Evolutionary conservation across 1,140 invertebrate genomes (phyloP).

Genomic region (Drosophila persimilis): DNA sequence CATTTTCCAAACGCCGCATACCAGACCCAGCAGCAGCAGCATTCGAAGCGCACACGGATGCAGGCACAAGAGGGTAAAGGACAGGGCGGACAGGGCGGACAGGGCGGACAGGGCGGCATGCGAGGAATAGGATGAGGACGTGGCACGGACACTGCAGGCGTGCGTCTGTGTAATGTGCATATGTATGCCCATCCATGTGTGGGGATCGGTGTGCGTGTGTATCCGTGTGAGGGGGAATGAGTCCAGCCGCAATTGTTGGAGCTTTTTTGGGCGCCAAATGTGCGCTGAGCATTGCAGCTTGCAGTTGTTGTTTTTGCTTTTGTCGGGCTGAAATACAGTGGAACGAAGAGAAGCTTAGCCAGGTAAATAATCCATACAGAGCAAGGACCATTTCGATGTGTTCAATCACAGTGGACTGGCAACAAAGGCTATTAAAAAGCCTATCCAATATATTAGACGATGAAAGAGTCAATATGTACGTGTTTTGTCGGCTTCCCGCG

Average conservation of each 20-base stretch:
- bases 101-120: too few relatives aligned
- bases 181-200: conserved; percentile 24
- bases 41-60: conserved; percentile 59
- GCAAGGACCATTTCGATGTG: background rate
- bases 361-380: background rate
- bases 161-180: conserved; percentile 51
- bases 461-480: too few relatives aligned
- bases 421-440: too few relatives aligned
- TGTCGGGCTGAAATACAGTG: conserved; percentile 48
- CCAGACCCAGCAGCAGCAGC: conserved; percentile 53
- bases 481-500: too few relatives aligned
- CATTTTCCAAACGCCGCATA: conserved; percentile 82
- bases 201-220: conserved; percentile 15
- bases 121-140: conserved; percentile 12
- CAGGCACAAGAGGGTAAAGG: conserved; percentile 2
- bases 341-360: background rate
- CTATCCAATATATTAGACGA: too few relatives aligned
- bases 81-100: background rate
- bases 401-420: too few relatives aligned
- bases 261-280: conserved; percentile 72
- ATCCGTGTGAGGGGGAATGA: conserved; percentile 15
- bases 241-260: conserved; percentile 74
- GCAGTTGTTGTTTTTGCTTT: conserved; percentile 40
- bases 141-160: conserved; percentile 51
- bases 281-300: conserved; percentile 69